Percentiles rank a stretch among this genome's conserved stretches.
phyloP scores from a whole-genome alignment of 1,140 invertebrate species.

The Megalonaias nervosa region DNA sequence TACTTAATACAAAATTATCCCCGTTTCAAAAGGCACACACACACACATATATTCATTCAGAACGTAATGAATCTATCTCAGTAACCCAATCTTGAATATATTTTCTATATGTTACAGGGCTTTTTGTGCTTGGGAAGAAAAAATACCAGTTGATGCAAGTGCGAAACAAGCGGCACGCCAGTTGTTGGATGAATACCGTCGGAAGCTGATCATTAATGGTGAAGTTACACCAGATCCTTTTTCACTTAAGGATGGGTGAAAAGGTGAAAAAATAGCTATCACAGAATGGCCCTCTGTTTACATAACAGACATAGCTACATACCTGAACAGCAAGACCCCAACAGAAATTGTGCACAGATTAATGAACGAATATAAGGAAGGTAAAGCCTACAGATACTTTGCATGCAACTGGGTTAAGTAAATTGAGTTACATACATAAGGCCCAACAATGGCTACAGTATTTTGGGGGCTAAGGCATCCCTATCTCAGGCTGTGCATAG shows the following conservation, averaged over 20 bases:
- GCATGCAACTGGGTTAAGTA: slow-evolving; percentile 18
- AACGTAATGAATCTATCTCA: not conserved
- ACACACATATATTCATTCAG: not conserved
- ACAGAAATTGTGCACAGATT: not conserved
- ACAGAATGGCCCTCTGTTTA: slow-evolving; percentile 10
- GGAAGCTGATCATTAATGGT: not conserved
- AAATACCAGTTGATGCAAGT: slow-evolving; percentile 9
- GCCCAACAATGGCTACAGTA: slow-evolving; percentile 11
- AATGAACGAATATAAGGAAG: slow-evolving; percentile 21
- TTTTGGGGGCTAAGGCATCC: slow-evolving; percentile 17
- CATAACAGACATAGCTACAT: slow-evolving; percentile 20
- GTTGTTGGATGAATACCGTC: not conserved
- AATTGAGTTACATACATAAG: slow-evolving; percentile 12
- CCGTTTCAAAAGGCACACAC: too few species aligned
- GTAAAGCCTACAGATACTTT: slow-evolving; percentile 29
- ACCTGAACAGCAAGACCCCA: not conserved
- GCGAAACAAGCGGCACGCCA: not conserved
- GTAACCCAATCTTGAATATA: not conserved
- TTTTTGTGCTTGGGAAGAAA: slow-evolving; percentile 30
- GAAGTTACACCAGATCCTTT: slow-evolving; percentile 17
- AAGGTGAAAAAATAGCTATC: slow-evolving; percentile 17
- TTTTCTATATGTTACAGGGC: slow-evolving; percentile 15
- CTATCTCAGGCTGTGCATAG: slow-evolving; percentile 18
- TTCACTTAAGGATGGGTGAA: slow-evolving; percentile 4
- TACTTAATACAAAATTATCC: too few species aligned